A percentile compares a stretch with the other conserved stretches of the same genome.
Conservation (phyloP, 2,888 invertebrate species). For the Plutella xylostella region DNA sequence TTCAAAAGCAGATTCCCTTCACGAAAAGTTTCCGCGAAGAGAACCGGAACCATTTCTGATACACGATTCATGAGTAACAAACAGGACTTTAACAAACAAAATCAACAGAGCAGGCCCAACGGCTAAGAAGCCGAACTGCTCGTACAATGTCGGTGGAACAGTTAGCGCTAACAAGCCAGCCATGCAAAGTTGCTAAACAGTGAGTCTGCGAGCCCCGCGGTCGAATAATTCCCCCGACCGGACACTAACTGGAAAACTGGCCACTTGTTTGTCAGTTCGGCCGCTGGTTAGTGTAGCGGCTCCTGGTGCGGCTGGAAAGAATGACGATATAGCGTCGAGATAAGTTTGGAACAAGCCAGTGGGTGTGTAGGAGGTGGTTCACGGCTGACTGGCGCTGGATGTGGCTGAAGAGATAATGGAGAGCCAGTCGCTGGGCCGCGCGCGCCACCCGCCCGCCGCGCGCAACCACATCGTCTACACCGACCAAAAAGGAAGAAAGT, state of each 20-base stretch:
- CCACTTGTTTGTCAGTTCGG: background rate
- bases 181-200: slow-evolving; percentile 57
- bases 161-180: slow-evolving; percentile 56
- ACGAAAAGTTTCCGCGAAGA: slow-evolving; percentile 2
- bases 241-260: slow-evolving; percentile 19
- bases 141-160: slow-evolving; percentile 47
- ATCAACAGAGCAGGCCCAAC: slow-evolving; percentile 52
- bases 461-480: slow-evolving; percentile 66
- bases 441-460: slow-evolving; percentile 45
- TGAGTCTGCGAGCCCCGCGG: slow-evolving; percentile 24
- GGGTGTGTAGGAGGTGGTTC: too few species aligned
- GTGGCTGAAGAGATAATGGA: slow-evolving; percentile 36
- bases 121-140: slow-evolving; percentile 57
- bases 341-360: too few species aligned
- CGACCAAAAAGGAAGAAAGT: slow-evolving; percentile 66
- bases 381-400: background rate
- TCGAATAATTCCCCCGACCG: slow-evolving; percentile 46
- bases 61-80: slow-evolving; percentile 21
- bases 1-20: background rate
- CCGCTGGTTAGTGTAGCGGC: background rate
- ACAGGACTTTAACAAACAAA: slow-evolving; percentile 52
- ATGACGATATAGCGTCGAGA: too few species aligned
- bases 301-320: too few species aligned
- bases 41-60: slow-evolving; percentile 4
- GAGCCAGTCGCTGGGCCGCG: slow-evolving; percentile 41